Conservation (phyloP, 2,113 vertebrate genomes). For the Podarcis raffonei region DNA sequence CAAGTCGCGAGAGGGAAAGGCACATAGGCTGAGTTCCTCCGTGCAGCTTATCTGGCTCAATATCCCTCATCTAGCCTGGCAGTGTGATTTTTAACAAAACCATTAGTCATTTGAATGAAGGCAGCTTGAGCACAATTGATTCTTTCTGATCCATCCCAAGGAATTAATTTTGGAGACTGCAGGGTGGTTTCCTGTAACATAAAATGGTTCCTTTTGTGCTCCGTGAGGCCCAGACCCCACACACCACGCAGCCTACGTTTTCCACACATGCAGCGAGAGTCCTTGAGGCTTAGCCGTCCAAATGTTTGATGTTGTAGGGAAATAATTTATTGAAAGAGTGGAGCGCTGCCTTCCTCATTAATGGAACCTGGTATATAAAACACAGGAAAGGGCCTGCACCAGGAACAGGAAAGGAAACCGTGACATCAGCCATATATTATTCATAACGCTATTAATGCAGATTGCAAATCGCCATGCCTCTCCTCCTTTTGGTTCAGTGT, state of each 20-base stretch:
- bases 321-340: slow-evolving; percentile 56
- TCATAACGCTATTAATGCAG: slow-evolving; percentile 27
- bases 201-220: slow-evolving; percentile 65
- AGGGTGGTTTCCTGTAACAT: slow-evolving; percentile 66
- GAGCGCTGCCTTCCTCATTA: slow-evolving; percentile 36
- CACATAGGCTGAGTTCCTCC: slow-evolving; percentile 39
- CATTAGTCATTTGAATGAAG: slow-evolving; percentile 71
- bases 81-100: slow-evolving; percentile 72
- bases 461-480: neutral
- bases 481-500: neutral
- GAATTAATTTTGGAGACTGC: slow-evolving; percentile 73
- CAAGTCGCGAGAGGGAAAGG: slow-evolving; percentile 40
- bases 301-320: slow-evolving; percentile 53
- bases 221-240: slow-evolving; percentile 64
- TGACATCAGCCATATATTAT: neutral
- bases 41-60: slow-evolving; percentile 59
- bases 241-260: slow-evolving; percentile 54
- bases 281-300: slow-evolving; percentile 45
- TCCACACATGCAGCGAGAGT: slow-evolving; percentile 59
- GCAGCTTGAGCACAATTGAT: slow-evolving; percentile 70
- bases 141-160: slow-evolving; percentile 64
- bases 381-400: slow-evolving; percentile 8
- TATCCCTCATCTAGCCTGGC: slow-evolving; percentile 58
- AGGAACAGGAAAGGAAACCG: slow-evolving; percentile 9
- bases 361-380: slow-evolving; percentile 39